Evolutionary conservation across 2,797 vertebrate species (phyloP).

Genomic region (Crenichthys baileyi): DNA sequence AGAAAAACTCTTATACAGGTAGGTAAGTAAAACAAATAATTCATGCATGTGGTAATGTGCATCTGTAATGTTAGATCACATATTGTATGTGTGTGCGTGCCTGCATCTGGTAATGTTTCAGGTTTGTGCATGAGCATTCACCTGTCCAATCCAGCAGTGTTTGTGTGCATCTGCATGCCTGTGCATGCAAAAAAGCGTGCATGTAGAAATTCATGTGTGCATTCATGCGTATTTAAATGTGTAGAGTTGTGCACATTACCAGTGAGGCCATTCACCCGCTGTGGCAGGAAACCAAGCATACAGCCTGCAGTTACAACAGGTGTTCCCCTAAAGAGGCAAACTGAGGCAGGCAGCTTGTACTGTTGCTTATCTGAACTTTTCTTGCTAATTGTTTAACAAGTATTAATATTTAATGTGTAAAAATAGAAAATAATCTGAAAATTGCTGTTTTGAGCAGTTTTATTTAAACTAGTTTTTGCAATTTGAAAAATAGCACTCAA

Average conservation of each 20-base stretch:
- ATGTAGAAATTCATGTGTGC: slow-evolving; percentile 7
- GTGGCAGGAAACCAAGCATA: slow-evolving; percentile 77
- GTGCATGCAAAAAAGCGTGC: slow-evolving; percentile 16
- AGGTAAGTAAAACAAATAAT: slow-evolving; percentile 4
- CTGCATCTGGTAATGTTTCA: background rate
- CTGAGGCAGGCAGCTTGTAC: slow-evolving; percentile 18
- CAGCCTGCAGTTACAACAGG: slow-evolving; percentile 74
- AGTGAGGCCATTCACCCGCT: slow-evolving; percentile 49
- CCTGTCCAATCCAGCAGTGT: background rate
- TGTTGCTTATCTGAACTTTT: slow-evolving; percentile 5
- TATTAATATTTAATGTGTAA: background rate
- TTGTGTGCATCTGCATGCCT: slow-evolving; percentile 5
- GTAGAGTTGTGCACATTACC: slow-evolving; percentile 34
- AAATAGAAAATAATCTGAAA: background rate
- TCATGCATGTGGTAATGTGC: background rate
- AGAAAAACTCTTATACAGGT: slow-evolving; percentile 6
- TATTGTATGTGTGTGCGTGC: background rate
- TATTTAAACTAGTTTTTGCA: background rate
- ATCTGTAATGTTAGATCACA: background rate
- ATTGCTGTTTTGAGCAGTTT: too few relatives aligned
- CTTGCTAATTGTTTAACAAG: slow-evolving; percentile 10
- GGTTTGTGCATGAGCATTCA: background rate
- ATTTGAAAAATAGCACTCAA: background rate
- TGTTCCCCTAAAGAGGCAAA: slow-evolving; percentile 67
- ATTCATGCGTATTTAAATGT: slow-evolving; percentile 18